A percentile compares a stretch with the other conserved stretches of the same genome.
Evolutionary conservation across 2,113 vertebrate species (phyloP).

Genomic region (Furnarius figulus): DNA sequence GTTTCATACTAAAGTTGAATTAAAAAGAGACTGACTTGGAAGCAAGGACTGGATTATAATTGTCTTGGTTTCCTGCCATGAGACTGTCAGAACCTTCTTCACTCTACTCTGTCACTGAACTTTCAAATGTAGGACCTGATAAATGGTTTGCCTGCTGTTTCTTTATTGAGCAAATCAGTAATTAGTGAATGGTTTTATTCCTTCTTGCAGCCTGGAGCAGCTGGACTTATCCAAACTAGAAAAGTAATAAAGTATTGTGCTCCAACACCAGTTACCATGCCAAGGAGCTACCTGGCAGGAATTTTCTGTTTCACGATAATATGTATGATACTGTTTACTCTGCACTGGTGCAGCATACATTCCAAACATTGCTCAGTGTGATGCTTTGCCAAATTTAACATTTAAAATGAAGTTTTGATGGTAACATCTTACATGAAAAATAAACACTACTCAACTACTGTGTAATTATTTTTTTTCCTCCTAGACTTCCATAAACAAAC

Average conservation of each 20-base stretch:
- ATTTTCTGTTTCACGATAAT: not conserved
- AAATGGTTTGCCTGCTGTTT: not conserved
- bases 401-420: not conserved
- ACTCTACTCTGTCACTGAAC: not conserved
- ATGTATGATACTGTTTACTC: not conserved
- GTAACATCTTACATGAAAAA: not conserved
- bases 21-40: not conserved
- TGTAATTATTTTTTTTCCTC: not conserved
- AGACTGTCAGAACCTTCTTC: not conserved
- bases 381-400: not conserved
- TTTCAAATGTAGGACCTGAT: not conserved
- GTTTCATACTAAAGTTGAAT: conserved; percentile 62
- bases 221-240: not conserved
- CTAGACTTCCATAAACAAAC: not conserved
- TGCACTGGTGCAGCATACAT: not conserved
- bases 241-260: not conserved
- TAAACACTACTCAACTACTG: not conserved
- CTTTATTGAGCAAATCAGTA: not conserved
- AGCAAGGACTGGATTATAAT: not conserved
- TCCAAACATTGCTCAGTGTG: not conserved
- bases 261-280: not conserved
- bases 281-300: not conserved
- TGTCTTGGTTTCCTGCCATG: not conserved
- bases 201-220: not conserved
- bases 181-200: not conserved